A percentile compares a stretch with the other conserved stretches of the same genome.
These are phyloP conservation scores for Drosophila seclusa DNA, from an alignment of 2,888 invertebrate genomes.

Conservation along the genomic window DNA sequence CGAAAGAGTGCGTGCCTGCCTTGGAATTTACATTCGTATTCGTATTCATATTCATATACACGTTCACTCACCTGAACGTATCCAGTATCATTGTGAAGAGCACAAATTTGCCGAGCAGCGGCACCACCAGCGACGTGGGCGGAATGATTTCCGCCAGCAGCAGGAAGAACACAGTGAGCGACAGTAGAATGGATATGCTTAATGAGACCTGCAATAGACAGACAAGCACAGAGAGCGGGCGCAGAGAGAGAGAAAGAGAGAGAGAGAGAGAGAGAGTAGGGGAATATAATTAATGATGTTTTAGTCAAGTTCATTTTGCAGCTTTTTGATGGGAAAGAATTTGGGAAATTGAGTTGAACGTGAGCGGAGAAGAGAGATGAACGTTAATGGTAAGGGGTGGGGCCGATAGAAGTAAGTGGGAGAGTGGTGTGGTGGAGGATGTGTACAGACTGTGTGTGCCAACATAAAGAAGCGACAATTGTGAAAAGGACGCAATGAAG, in stretches of 20 bases:
- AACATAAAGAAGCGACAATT: constrained; percentile 63
- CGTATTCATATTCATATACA: constrained; percentile 19
- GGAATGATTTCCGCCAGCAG: constrained; percentile 95
- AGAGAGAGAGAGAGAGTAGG: constrained; percentile 11
- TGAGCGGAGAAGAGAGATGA: constrained; percentile 44
- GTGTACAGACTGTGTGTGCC: background rate
- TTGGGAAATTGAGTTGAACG: constrained; percentile 59
- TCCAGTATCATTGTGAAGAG: constrained; percentile 98
- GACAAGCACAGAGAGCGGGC: constrained; percentile 69
- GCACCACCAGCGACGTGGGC: constrained; percentile 96
- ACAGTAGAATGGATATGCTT: constrained; percentile 97
- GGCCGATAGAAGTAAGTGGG: background rate
- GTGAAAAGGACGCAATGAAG: constrained; percentile 42
- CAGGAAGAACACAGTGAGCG: constrained; percentile 98
- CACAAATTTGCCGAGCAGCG: constrained; percentile 96
- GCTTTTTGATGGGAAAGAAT: constrained; percentile 42
- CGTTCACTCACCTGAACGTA: constrained; percentile 91
- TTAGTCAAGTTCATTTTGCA: constrained; percentile 52
- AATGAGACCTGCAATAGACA: constrained; percentile 90
- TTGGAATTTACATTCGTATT: constrained; percentile 10
- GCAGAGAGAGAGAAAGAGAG: background rate
- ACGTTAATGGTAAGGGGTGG: background rate
- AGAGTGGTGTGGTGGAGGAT: background rate
- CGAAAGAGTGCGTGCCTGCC: constrained; percentile 37
- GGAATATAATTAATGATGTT: constrained; percentile 38